Conservation (phyloP, 2,797 vertebrate genomes). For the Mycteria americana region DNA sequence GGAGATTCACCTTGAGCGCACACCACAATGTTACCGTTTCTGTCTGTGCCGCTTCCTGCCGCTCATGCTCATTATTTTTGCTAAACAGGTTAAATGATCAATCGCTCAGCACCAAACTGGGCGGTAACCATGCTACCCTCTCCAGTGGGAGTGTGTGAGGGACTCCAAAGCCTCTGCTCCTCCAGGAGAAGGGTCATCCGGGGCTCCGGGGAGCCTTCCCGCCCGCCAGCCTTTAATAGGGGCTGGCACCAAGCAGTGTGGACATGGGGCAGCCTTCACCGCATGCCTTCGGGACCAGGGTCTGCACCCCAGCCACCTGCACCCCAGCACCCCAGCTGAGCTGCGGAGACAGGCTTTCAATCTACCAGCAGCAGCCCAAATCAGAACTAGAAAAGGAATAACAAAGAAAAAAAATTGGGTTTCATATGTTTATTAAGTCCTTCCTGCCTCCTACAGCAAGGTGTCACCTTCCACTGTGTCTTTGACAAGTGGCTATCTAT, state of each 20-base stretch:
- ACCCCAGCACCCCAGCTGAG: background rate
- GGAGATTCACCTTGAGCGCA: background rate
- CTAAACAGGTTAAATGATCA: too few species aligned
- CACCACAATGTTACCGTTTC: background rate
- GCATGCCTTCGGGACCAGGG: background rate
- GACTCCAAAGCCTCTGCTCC: background rate
- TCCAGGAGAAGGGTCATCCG: background rate
- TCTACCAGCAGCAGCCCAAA: background rate
- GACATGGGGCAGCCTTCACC: background rate
- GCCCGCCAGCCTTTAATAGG: background rate
- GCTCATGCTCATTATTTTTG: background rate
- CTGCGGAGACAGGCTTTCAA: background rate
- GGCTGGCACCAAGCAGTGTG: background rate
- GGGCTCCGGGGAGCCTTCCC: background rate
- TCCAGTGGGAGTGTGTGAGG: accelerated
- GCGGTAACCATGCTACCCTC: too few species aligned
- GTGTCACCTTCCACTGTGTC: background rate
- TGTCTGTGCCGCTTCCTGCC: background rate
- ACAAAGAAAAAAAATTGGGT: background rate
- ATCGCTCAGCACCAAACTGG: background rate
- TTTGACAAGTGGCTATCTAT: background rate
- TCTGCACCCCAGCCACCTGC: background rate
- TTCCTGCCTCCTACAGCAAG: background rate
- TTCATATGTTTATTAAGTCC: background rate
- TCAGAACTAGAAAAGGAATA: background rate